Conservation (phyloP, 2,797 vertebrate genomes). For the Sitta carolinensis region DNA sequence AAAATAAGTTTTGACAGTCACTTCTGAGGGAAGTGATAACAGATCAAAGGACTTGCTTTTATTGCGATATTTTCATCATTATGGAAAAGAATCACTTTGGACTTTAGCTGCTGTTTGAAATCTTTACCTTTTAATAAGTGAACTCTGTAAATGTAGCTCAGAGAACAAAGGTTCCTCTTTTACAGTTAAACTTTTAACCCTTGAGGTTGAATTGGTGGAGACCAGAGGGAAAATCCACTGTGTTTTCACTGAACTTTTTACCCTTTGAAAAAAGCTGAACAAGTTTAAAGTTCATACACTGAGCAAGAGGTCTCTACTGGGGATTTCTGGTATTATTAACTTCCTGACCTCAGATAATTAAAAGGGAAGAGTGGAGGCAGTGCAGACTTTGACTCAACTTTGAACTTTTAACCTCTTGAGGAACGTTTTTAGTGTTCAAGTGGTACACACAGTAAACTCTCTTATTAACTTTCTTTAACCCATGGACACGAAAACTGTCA, state of each 20-base stretch:
- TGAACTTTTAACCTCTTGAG: constrained; percentile 83
- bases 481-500: constrained; percentile 44
- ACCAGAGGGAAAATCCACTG: constrained; percentile 77
- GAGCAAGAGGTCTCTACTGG: constrained; percentile 81
- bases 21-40: constrained; percentile 68
- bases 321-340: constrained; percentile 87
- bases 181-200: constrained; percentile 83
- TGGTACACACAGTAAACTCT: constrained; percentile 65
- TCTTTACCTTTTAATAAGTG: constrained; percentile 83
- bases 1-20: constrained; percentile 71
- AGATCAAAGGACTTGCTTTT: constrained; percentile 78
- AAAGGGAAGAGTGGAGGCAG: constrained; percentile 80
- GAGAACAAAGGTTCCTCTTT: constrained; percentile 83
- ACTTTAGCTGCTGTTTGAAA: constrained; percentile 74
- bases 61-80: constrained; percentile 76
- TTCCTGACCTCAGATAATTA: constrained; percentile 86
- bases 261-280: constrained; percentile 77
- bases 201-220: constrained; percentile 76
- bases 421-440: constrained; percentile 76
- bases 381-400: constrained; percentile 82
- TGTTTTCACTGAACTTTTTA: constrained; percentile 83
- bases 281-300: constrained; percentile 82
- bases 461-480: constrained; percentile 73
- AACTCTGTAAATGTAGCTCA: constrained; percentile 78
- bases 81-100: constrained; percentile 74